Base-by-base conservation (phyloP, 2,888 invertebrate species). In the Psylliodes chrysocephalus region DNA sequence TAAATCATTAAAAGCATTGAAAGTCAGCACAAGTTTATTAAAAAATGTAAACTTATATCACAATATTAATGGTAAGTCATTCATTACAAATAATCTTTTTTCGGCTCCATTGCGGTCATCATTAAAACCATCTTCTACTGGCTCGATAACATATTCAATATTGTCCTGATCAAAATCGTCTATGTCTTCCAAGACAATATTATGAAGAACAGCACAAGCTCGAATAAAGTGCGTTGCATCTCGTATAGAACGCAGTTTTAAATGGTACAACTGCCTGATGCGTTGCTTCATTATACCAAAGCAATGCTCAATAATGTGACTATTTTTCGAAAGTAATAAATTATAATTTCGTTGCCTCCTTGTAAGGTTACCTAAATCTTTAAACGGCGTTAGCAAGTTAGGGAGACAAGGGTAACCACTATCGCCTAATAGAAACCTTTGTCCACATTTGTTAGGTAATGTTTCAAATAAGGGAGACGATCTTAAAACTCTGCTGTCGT, bases 361-460 rank as follows among this genome's bases (percentile, higher is more conserved):
- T 1, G 47, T 61, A 17, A 38, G 40, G 55, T 64, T n/a, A 30
- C 61, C 60, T 14, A 15, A 63, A 14, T 71, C 71, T 42, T 52
- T 66, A 55, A 66, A 71, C 18, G 70, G 70, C 7, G 68, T 72
- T 22, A 70, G 56, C 42, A 69, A 52, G 53, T 65, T 46, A 35
- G 35, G 52, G 10, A 65, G 33, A 15, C 60, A 67, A 12, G 69
- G 71, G 68, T 73, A 69, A 8, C 57, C 72, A 66, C 69, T 73
- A 38, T 71, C 68, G 10, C 63, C 71, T 15, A 71, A 40, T 17
- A 73, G 64, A 38, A 47, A 70, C 25, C 19, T 66, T 38, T 61
- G 55, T 54, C 62, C 62, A 64, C 67, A 70, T 62, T 62, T 70
- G 47, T 66, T 56, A 19, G 22, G 18, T 28, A 68, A 33, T 42